Evolutionary conservation across 2,113 vertebrate genomes (phyloP).

Genomic region (Pycnonotus jocosus): DNA sequence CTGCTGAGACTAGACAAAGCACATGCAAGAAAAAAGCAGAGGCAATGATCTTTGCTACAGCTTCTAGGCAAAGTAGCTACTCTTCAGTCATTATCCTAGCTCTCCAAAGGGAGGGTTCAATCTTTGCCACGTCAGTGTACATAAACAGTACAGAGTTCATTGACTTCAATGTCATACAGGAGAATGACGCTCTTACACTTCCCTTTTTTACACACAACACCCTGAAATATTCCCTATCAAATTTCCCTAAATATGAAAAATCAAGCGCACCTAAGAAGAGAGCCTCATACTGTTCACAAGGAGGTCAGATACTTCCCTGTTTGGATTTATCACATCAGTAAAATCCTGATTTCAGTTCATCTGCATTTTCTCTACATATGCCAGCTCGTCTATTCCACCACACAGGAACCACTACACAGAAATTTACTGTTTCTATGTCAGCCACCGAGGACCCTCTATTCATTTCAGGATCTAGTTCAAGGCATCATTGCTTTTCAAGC

Average conservation of each 20-base stretch:
- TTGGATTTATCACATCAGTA: background rate
- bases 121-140: background rate
- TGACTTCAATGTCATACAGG: background rate
- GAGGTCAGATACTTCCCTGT: background rate
- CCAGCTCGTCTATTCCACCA: background rate
- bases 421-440: background rate
- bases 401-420: background rate
- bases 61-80: background rate
- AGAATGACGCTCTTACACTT: fast-evolving
- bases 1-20: background rate
- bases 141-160: background rate
- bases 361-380: background rate
- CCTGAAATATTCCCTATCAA: background rate
- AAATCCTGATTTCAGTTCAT: background rate
- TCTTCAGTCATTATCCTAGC: background rate
- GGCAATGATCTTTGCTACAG: background rate
- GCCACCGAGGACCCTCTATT: fast-evolving
- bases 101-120: background rate
- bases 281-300: background rate
- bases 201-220: background rate
- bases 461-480: background rate
- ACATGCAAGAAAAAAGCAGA: background rate
- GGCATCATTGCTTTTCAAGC: background rate
- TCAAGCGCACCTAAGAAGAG: background rate
- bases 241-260: background rate